Base-by-base conservation (phyloP, 2,888 invertebrate species). In the Netelia inedita region DNA sequence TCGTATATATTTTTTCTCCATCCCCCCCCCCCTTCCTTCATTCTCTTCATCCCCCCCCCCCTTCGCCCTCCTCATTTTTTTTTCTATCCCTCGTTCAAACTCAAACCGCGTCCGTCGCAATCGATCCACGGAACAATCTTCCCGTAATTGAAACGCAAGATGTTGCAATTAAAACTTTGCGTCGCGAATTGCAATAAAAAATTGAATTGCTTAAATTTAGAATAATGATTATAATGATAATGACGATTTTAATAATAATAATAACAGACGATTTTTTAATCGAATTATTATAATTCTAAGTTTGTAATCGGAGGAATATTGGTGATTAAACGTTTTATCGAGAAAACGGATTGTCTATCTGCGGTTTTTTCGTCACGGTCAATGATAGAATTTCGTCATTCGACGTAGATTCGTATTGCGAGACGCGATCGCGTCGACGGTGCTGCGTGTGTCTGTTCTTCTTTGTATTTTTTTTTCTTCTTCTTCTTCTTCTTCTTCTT, bases 351-450 rank as follows among this genome's bases (percentile, higher is more conserved):
- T 68, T 71, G 73, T 73, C 19, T 61, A 69, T 73, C 78, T 79
- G 66, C 72, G 71, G 73, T 82, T 73, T 68, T 68, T 46, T 46
- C 28, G 59, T 79, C 78, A 82, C 78, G 68, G 63, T 82, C 68
- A 69, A 66, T 78, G 72, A 66, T 78, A 72, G 59, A 72, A 28
- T 66, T 66, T 59, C 41, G 55, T 14, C 46, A 66, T 71, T 65
- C 59, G 55, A 53, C 68, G 68, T 28, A 74, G 69, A 75, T 63
- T 63, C 69, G 46, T 23, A 82, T 75, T 76, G 65, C 75, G 81
- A 82, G 61, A 82, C 55, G 19, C 28, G 50, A 23, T 28, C 66
- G 57, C 73, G 71, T 28, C 73, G 23, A 65, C 21, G 73, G 43
- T 41, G 28, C 41, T 59, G 50, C 21, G 14, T 5, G 28, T 28